phyloP scores from a whole-genome alignment of 2,888 invertebrate genomes.

The Stictocephala bisonia region DNA sequence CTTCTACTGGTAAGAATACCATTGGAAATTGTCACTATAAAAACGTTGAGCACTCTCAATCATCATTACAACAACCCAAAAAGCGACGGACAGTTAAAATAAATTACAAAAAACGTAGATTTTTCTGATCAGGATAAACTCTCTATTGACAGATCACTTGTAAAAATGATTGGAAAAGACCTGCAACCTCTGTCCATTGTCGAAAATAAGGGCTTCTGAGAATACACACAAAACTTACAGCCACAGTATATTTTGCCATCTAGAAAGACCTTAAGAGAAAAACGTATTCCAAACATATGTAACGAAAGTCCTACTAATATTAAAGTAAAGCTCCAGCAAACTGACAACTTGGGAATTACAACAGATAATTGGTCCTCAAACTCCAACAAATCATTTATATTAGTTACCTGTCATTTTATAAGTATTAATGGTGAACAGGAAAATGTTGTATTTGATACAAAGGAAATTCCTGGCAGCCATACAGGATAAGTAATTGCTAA shows the following conservation, averaged over 20 bases:
- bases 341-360: conserved; percentile 55
- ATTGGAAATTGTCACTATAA: too few species aligned
- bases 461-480: conserved; percentile 53
- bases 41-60: too few species aligned
- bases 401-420: conserved; percentile 58
- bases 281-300: conserved; percentile 53
- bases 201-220: conserved; percentile 58
- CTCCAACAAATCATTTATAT: conserved; percentile 56
- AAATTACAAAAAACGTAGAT: neutral
- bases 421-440: conserved; percentile 50
- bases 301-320: conserved; percentile 47
- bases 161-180: conserved; percentile 56
- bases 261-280: conserved; percentile 52
- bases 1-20: too few species aligned
- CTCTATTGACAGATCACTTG: conserved; percentile 22
- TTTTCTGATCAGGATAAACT: neutral
- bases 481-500: conserved; percentile 52
- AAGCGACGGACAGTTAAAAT: too few species aligned
- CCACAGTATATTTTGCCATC: conserved; percentile 55
- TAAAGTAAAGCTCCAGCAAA: conserved; percentile 49
- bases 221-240: conserved; percentile 53
- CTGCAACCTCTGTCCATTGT: conserved; percentile 58
- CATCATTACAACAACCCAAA: too few species aligned
- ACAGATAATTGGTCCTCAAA: conserved; percentile 61
- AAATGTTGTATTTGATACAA: conserved; percentile 52